Base-by-base conservation (phyloP, 2,113 vertebrate genomes). In the Campylorhamphus procurvoides region DNA sequence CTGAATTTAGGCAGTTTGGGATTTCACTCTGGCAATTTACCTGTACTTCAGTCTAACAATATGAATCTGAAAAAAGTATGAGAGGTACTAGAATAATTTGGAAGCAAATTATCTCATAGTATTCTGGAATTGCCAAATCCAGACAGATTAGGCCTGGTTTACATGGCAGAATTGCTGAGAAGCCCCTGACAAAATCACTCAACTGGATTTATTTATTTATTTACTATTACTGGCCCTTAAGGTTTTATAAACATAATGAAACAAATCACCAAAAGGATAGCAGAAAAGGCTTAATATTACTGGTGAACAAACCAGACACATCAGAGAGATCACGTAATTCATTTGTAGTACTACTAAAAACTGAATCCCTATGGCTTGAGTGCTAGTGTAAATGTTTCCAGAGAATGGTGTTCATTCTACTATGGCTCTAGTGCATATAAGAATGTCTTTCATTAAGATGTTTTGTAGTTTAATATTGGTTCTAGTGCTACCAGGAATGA, bases 401-500 rank as follows among this genome's bases (percentile, higher is more conserved):
- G 31, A 62, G 39, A 87, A 71, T 0, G 4, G 12, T n/a, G 10
- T 1, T 46, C 16, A 6, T 42, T 84, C 86, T 62, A 58, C 50
- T 84, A 69, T 47, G 35, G 8, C 23, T 89, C 25, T 52, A 29
- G 19, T 24, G 18, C 18, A 52, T 31, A 1, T 7, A 60, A 27
- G 14, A 59, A 60, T 12, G 23, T 39, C 9, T 59, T 81, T n/a
- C n/a, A 35, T n/a, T 49, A 63, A 35, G 50, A 50, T 4, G 6
- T 28, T 83, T 49, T 37, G 3, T 28, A 49, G 60, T 4, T 80
- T 11, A 92, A 20, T 53, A 86, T 58, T 22, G 7, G 15, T 31
- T 79, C 46, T 50, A 44, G 37, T 19, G 12, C 39, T 71, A 37
- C 5, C 5, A 6, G 44, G 39, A 72, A 35, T 0, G 0, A 66